Evolutionary conservation across 2,113 vertebrate genomes (phyloP), one percentile per base, ranked within the genome.

Genomic region (Polyodon spathula): DNA sequence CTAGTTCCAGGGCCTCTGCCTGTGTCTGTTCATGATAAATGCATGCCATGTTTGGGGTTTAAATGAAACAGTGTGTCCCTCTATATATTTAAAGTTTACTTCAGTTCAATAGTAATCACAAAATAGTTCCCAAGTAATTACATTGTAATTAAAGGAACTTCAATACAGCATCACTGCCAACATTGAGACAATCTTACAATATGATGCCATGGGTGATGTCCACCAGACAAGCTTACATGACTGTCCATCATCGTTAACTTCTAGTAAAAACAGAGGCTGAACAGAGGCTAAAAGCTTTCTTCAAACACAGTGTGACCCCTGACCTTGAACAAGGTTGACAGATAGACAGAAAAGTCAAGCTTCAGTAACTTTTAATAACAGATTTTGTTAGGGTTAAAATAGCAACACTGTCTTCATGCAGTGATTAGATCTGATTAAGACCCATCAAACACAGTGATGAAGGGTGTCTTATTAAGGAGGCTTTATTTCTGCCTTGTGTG

Each of bases 311-410:
- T 8, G 6, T 78, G 82, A 89, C 84, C 86, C 79, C 16, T 66
- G 59, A 87, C 81, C 76, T 73, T 55, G 72, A 72, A 78, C 78
- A 75, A 80, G 69, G 66, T 74, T 68, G 72, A 75, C 77, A 81
- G 70, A 75, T 76, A 84, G 85, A 87, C 84, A 86, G 74, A 40
- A 64, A 84, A 74, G 79, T 82, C 74, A 87, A 84, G 87, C 89
- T 86, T 82, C 81, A 86, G 82, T 87, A 87, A 89, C 79, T 78
- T 89, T 84, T 86, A 86, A 90, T 89, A 88, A 86, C 81, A 78
- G 79, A 75, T 81, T 79, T 73, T 59, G 81, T 92, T 87, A 86
- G 79, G 85, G 85, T 88, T 94, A 86, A 82, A 83, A 91, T 80
- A 90, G 78, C 88, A 89, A 70, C 71, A 72, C 73, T 69, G 79